Percentiles rank a stretch among this genome's conserved stretches.
These are phyloP conservation scores for Daktulosphaira vitifoliae DNA, from an alignment of 1,140 invertebrate genomes.

Conservation along the genomic window DNA sequence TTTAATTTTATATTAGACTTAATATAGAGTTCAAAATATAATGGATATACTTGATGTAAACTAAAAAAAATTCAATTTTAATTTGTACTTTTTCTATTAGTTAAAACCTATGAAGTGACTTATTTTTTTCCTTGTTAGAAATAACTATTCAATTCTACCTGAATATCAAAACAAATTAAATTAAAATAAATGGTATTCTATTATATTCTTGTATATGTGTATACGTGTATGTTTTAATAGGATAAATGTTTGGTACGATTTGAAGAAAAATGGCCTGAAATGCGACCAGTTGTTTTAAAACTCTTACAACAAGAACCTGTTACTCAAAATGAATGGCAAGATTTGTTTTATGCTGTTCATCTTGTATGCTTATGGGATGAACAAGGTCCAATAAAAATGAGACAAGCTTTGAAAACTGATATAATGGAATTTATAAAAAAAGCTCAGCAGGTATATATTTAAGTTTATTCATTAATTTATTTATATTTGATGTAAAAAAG, in stretches of 20 bases:
- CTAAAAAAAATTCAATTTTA: no score
- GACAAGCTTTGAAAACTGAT: conserved; percentile 81
- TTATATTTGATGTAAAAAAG: conserved; percentile 38
- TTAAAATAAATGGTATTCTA: neutral
- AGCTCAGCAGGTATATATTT: conserved; percentile 61
- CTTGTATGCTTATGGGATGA: conserved; percentile 94
- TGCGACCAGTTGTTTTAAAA: conserved; percentile 87
- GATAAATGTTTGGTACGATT: conserved; percentile 64
- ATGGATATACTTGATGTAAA: no score
- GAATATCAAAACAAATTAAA: no score
- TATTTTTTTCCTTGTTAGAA: no score
- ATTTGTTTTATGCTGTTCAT: conserved; percentile 91
- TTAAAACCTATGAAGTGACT: no score
- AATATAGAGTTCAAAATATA: no score
- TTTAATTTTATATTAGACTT: no score
- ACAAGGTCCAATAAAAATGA: conserved; percentile 79
- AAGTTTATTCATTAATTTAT: neutral
- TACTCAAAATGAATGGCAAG: conserved; percentile 92
- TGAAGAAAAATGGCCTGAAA: conserved; percentile 91
- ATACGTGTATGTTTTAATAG: conserved; percentile 42
- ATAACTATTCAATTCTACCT: no score
- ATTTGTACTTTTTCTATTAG: no score
- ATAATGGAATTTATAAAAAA: conserved; percentile 91
- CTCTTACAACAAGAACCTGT: conserved; percentile 86
- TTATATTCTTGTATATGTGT: no score